Evolutionary conservation across 2,797 vertebrate species (phyloP), one percentile per base, ranked within the genome.

Genomic region (Eupleurogrammus muticus): DNA sequence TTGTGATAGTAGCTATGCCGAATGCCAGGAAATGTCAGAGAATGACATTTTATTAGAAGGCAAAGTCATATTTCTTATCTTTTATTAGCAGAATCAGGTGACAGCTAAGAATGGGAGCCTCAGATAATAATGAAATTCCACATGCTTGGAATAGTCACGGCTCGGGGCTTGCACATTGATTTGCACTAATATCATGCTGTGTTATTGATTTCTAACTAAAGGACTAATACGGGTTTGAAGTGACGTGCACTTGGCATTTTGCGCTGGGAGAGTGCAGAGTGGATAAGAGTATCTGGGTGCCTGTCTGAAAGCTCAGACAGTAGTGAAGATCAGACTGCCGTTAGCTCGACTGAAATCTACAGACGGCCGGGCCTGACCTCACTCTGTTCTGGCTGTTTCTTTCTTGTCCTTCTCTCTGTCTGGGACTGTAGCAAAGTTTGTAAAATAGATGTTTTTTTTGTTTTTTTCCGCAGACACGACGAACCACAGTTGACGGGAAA

Each of bases 141-240:
- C 79, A 80, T 84, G 68, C 80, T 87, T 75, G 77, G 81, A 89
- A 86, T 83, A 82, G 81, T 88, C 80, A 66, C 55, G 17, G 86
- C 87, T 90, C 85, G 85, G 79, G 47, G 82, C 65, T 83, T 61
- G 80, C 87, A 74, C 86, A 92, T 89, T 89, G 84, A 91, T 90
- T 92, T 84, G 80, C 81, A 89, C 90, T 92, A 93, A 94, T 92
- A 91, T 89, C 87, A 84, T 89, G 91, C 87, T 86, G 92, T 92
- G 89, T 83, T 92, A 90, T 89, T 93, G 90, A 90, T 88, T 87
- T 79, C 90, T 86, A 89, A 90, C 90, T 87, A 85, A 91, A 91
- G 84, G 81, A 92, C 89, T 92, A 91, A 90, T 87, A 85, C 13
- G 52, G 73, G 87, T 92, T 89, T 93, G 90, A 90, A 90, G 88